Base-by-base conservation (phyloP, 1,140 invertebrate species). In the Oreohelix idahoensis region DNA sequence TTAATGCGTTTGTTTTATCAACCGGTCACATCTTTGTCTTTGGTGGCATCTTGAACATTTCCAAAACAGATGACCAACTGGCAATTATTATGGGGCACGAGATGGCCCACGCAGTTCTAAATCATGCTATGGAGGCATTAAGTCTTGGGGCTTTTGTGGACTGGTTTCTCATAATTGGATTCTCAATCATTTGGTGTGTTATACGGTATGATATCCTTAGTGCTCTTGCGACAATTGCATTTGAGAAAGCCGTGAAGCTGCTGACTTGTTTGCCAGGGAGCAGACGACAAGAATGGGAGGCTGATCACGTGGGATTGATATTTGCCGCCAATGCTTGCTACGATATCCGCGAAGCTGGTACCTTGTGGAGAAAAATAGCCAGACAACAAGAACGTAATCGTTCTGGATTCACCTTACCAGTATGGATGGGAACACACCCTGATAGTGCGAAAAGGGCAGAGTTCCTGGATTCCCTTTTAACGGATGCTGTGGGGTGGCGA, bases 381-480 rank as follows among this genome's bases (percentile, higher is more conserved):
- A 81, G 80, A 0, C 36, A 91, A 4, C 74, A 78, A 2, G 69
- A 49, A 8, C 69, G 87, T 51, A 87, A 89, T 15, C 83, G 89
- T 15, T 42, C 38, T 10, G n/a, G 8, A 26, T 86, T 90, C 15
- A 79, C 89, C 17, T 76, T 79, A 0, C 90, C 90, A 32, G 94
- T 94, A 85, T 94, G 93, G 91, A 85, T 95, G 36, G 95, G 94
- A 0, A 95, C 95, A 20, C 95, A 95, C 92, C 95, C 95, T 10
- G 89, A 90, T 83, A 92, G 94, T 89, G 93, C 92, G 10, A 93
- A 91, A 74, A 90, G 95, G 53, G 91, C 93, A 53, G 89, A 93
- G 70, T 86, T 90, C 39, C 86, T 95, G 2, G 93, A 95, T 80
- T 78, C 88, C 35, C 80, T 93, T 53, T 88, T 95, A 53, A 90